A percentile compares a stretch with the other conserved stretches of the same genome.
phyloP scores from a whole-genome alignment of 2,113 vertebrate species.

The Percina caprodes region DNA sequence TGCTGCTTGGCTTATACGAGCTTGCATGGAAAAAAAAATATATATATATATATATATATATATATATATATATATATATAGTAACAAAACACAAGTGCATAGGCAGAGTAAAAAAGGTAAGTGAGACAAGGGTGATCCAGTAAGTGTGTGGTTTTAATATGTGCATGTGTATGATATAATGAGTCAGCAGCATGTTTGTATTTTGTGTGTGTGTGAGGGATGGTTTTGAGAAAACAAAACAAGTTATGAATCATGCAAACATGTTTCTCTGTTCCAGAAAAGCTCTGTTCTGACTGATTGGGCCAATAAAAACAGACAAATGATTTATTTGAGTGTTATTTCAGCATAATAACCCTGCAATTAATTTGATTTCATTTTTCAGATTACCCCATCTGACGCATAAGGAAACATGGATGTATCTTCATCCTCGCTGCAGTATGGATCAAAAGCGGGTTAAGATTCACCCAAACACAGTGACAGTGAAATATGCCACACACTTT shows the following conservation, averaged over 20 bases:
- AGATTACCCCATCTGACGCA: slow-evolving; percentile 60
- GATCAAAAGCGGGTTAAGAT: slow-evolving; percentile 97
- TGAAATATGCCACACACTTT: slow-evolving; percentile 96
- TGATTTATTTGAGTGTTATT: not conserved
- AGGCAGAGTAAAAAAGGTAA: slow-evolving; percentile 43
- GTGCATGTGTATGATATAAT: slow-evolving; percentile 7
- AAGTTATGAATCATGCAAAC: slow-evolving; percentile 64
- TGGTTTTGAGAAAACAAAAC: not conserved
- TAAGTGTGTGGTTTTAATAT: slow-evolving; percentile 11
- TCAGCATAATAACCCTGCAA: slow-evolving; percentile 4
- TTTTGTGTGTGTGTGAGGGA: not conserved
- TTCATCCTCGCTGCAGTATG: slow-evolving; percentile 85
- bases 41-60: slow-evolving; percentile 44
- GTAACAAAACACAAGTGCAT: slow-evolving; percentile 50
- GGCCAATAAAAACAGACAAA: not conserved
- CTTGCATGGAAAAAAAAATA: slow-evolving; percentile 55
- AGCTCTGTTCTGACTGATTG: slow-evolving; percentile 12
- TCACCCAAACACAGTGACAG: slow-evolving; percentile 94
- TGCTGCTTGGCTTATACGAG: slow-evolving; percentile 70
- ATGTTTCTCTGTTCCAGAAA: slow-evolving; percentile 16
- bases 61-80: not conserved
- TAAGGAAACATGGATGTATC: slow-evolving; percentile 88
- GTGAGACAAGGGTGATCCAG: slow-evolving; percentile 6
- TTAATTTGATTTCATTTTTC: slow-evolving; percentile 46
- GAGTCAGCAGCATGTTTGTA: slow-evolving; percentile 1